Evolutionary conservation across 2,888 invertebrate genomes (phyloP).

Genomic region (Chrysomela aeneicollis): DNA sequence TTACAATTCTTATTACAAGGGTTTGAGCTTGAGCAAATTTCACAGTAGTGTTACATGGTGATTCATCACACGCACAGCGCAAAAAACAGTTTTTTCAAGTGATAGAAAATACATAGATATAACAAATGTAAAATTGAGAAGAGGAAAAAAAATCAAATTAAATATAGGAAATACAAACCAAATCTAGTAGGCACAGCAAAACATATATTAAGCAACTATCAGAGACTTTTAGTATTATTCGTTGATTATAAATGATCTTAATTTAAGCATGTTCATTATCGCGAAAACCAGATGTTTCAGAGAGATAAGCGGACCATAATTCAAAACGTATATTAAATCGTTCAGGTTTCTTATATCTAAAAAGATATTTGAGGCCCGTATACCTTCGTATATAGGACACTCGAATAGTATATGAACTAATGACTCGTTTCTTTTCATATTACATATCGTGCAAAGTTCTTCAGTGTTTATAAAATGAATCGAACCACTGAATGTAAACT

Average conservation of each 20-base stretch:
- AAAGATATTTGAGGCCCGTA: neutral
- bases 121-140: neutral
- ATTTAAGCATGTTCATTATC: neutral
- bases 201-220: neutral
- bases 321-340: neutral
- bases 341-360: neutral
- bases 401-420: neutral
- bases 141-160: no score
- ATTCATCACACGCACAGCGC: no score
- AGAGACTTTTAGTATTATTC: neutral
- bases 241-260: neutral
- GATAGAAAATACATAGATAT: no score
- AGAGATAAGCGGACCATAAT: neutral
- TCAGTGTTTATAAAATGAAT: neutral
- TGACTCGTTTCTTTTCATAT: neutral
- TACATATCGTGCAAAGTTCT: slow-evolving; percentile 1
- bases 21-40: no score
- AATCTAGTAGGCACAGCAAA: neutral
- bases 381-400: neutral
- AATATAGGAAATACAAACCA: neutral
- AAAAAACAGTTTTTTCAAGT: no score
- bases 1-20: slow-evolving; percentile 2
- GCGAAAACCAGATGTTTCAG: neutral
- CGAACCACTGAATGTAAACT: neutral
- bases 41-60: no score